Evolutionary conservation across 2,113 vertebrate genomes (phyloP).

Genomic region (Turnix velox): DNA sequence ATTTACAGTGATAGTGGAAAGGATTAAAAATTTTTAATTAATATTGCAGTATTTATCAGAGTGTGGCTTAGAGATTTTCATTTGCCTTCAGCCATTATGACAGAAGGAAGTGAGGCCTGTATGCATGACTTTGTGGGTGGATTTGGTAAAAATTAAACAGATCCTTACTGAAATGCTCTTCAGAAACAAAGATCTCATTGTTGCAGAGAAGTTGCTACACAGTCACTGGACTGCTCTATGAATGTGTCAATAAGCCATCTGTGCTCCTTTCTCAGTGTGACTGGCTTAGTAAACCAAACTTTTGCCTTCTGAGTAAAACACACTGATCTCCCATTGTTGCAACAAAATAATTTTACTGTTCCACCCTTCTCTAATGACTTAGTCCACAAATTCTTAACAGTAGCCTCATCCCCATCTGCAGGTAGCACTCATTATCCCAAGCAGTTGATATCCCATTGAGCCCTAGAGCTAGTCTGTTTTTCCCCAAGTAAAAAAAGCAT

Average conservation of each 20-base stretch:
- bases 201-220: background rate
- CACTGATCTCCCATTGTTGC: background rate
- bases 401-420: background rate
- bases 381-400: background rate
- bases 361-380: background rate
- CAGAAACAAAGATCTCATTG: background rate
- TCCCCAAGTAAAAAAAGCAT: background rate
- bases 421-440: background rate
- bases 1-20: background rate
- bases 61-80: background rate
- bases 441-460: background rate
- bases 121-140: background rate
- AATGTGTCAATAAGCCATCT: constrained; percentile 18
- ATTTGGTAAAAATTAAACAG: background rate
- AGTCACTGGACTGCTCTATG: background rate
- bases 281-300: background rate
- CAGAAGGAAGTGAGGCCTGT: background rate
- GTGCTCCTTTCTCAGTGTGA: background rate
- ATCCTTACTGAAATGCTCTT: background rate
- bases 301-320: background rate
- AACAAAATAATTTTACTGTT: background rate
- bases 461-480: background rate
- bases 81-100: background rate
- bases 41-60: background rate
- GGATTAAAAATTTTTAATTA: background rate